Evolutionary conservation across 1,140 invertebrate genomes (phyloP), one percentile per base, ranked within the genome.

Genomic region (Oscheius sp.): DNA sequence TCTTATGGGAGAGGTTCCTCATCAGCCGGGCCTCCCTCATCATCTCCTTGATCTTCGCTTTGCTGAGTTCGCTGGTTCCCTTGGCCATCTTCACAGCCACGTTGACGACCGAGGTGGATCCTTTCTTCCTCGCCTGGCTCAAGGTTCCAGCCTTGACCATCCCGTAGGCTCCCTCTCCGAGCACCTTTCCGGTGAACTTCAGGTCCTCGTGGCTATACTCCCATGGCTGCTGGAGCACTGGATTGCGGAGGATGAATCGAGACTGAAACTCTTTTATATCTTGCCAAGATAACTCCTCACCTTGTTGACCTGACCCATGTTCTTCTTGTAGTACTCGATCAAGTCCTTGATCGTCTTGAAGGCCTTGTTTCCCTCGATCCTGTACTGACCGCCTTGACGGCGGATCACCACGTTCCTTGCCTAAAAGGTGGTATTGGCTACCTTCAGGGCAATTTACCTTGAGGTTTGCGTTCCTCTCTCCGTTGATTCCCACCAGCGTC

Each of bases 11-110:
- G 20, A 75, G 64, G 36, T 45, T 42, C 42, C 58, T 49, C 68
- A 75, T 63, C 3, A 75, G 23, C 46, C 70, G 70, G 15, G 61
- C 68, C 35, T 75, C 74, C 4, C 35, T 55, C 73, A 74, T 74
- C 52, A 74, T 42, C 34, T 68, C 64, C 31, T 70, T 68, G 69
- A 74, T 70, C 62, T 74, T 52, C 28, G 71, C 65, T 23, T 73
- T 72, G 23, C 52, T 71, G 28, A 59, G 58, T 2, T 36, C 18
- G 3, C 32, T 32, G 23, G 36, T 31, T 13, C 52, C 67, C 34
- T 68, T 62, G 31, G 45, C 58, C 59, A 64, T 62, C 36, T 71
- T 71, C 36, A 71, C 59, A 0, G 69, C 69, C 1, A 71, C 69
- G 38, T 42, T 42, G 38, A 42, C 38, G n/a, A 42, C n/a, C n/a